A percentile compares a stretch with the other conserved stretches of the same genome.
These are phyloP conservation scores for Dipodomys spectabilis DNA, from an alignment of 2,113 vertebrate species.

Conservation along the genomic window DNA sequence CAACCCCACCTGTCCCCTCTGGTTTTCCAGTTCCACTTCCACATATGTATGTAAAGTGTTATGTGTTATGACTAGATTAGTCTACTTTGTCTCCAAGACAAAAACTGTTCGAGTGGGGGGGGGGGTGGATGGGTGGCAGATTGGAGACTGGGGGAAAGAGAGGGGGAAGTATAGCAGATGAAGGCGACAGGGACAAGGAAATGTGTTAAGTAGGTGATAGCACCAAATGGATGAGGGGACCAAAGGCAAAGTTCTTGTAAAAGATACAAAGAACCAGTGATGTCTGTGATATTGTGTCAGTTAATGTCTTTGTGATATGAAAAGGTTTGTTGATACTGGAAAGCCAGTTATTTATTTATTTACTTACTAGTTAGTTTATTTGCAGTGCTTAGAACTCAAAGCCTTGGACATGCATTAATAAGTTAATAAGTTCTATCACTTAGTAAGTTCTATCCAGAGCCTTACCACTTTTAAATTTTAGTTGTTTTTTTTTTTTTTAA, in stretches of 20 bases:
- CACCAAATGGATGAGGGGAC: background rate
- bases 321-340: background rate
- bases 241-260: background rate
- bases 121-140: too few species aligned
- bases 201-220: background rate
- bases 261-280: background rate
- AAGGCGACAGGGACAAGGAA: background rate
- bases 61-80: background rate
- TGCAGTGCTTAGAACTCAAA: background rate
- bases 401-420: too few species aligned
- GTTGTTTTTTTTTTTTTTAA: background rate
- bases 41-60: too few species aligned
- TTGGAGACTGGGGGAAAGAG: background rate
- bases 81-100: background rate
- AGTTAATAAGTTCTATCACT: too few species aligned
- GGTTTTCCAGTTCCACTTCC: too few species aligned
- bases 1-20: too few species aligned
- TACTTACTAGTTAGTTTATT: background rate
- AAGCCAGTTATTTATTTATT: background rate
- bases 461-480: background rate
- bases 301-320: background rate
- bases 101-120: background rate
- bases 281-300: background rate
- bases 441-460: background rate
- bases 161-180: background rate